Base-by-base conservation (phyloP, 2,113 vertebrate genomes). In the Forbesichthys papilliferus region DNA sequence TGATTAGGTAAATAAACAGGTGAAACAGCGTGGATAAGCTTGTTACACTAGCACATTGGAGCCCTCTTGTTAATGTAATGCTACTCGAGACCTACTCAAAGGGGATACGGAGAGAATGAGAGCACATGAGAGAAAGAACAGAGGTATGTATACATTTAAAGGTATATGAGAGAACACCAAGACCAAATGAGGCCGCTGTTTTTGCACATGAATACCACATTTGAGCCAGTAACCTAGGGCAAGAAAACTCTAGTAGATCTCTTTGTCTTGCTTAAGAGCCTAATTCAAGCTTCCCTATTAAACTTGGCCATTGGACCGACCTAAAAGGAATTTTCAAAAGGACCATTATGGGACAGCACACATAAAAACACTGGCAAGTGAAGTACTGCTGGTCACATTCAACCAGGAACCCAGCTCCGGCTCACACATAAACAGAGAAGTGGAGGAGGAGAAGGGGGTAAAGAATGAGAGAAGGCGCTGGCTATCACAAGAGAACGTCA, bases 1-100 rank as follows among this genome's bases (percentile, higher is more conserved):
- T 82, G 74, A 80, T 87, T 83, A 81, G 66, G 67, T 80, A 89
- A 89, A 88, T 74, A 81, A 86, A 88, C 71, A 81, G 71, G 68
- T 74, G 70, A 81, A 64, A 71, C 79, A 53, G 71, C 71, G 33
- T 75, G 73, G 55, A 70, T 61, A 33, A 74, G 75, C 74, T 84
- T 85, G 75, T 86, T 86, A 81, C 78, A 75, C 71, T 8, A 36
- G 57, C 66, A 77, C 71, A 82, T 68, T 68, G 64, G 69, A 73
- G 66, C 66, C 65, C 69, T 63, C 56, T 83, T 67, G 59, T 77
- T 80, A 66, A 20, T 48, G 53, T 78, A 75, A 80, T 61, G 62
- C 72, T 42, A 73, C 46, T 69, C 27, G 10, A 34, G 11, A 68
- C 56, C 60, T 59, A 76, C 16, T 75, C 68, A 65, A 67, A 62